Conservation (phyloP, 2,888 invertebrate genomes). For the Limnephilus marmoratus region DNA sequence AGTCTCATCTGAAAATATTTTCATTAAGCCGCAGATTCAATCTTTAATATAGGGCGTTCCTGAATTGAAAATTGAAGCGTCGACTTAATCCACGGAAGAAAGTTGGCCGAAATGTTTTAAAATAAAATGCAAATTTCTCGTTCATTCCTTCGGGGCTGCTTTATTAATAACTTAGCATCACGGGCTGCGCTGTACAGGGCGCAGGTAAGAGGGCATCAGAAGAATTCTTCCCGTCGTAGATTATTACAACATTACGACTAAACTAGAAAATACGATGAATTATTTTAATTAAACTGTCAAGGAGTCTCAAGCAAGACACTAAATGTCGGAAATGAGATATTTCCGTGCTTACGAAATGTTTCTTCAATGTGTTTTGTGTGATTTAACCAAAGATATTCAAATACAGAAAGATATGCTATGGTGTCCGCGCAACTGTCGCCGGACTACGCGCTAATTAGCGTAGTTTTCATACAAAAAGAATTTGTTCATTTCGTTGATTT, state of each 20-base stretch:
- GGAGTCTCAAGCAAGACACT: background rate
- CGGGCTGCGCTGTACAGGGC: background rate
- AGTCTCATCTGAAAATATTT: constrained; percentile 36
- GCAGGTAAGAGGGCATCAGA: background rate
- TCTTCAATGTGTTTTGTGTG: too few relatives aligned
- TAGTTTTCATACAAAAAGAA: too few relatives aligned
- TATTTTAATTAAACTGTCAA: background rate
- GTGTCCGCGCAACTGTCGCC: too few relatives aligned
- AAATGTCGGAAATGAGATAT: background rate
- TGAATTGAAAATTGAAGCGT: constrained; percentile 41
- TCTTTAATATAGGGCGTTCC: constrained; percentile 25
- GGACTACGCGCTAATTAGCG: too few relatives aligned
- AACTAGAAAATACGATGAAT: background rate
- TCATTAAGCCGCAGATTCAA: constrained; percentile 28
- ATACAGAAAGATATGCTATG: too few relatives aligned
- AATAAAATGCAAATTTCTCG: constrained; percentile 42
- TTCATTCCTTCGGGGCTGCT: constrained; percentile 29
- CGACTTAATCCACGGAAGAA: constrained; percentile 31
- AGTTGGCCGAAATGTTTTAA: constrained; percentile 31
- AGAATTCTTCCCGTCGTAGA: background rate
- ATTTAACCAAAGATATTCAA: too few relatives aligned
- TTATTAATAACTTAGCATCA: constrained; percentile 47
- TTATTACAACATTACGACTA: background rate
- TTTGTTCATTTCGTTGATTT: too few relatives aligned
- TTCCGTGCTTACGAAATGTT: too few relatives aligned